phyloP scores from a whole-genome alignment of 1,140 invertebrate genomes.

The Oedothorax gibbosus region DNA sequence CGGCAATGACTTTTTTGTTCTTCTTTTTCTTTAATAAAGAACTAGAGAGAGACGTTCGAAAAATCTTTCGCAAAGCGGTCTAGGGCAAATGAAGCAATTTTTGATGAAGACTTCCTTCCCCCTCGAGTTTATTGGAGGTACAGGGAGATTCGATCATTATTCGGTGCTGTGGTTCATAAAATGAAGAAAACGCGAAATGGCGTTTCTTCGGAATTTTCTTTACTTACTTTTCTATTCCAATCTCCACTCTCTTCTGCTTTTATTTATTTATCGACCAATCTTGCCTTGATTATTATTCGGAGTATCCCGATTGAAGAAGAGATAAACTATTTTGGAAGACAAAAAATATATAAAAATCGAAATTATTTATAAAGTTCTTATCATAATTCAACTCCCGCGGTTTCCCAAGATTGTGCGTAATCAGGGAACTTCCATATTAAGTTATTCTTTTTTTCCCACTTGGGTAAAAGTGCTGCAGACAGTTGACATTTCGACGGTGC shows the following conservation, averaged over 20 bases:
- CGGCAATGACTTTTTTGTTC: slow-evolving; percentile 23
- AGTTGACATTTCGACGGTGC: too few species aligned
- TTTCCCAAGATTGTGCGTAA: slow-evolving; percentile 21
- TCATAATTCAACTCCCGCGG: slow-evolving; percentile 17
- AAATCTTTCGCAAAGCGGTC: slow-evolving; percentile 56
- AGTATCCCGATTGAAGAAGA: slow-evolving; percentile 8
- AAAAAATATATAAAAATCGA: slow-evolving; percentile 24
- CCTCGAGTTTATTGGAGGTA: background rate
- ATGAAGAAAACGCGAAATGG: slow-evolving; percentile 55
- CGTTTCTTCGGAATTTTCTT: slow-evolving; percentile 3
- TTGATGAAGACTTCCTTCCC: slow-evolving; percentile 37
- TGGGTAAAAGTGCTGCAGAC: too few species aligned
- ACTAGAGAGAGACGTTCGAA: background rate
- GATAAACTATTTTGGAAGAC: background rate
- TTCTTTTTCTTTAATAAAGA: background rate
- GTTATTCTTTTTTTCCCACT: background rate
- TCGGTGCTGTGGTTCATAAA: slow-evolving; percentile 44
- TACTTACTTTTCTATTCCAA: background rate
- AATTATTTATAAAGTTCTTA: slow-evolving; percentile 50
- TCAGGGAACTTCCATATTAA: slow-evolving; percentile 30
- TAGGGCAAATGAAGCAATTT: slow-evolving; percentile 57
- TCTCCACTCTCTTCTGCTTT: background rate
- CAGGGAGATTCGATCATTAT: slow-evolving; percentile 45
- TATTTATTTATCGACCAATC: slow-evolving; percentile 41
- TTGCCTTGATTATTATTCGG: slow-evolving; percentile 28